Evolutionary conservation across 2,113 vertebrate species (phyloP).

Genomic region (Ovibos moschatus): DNA sequence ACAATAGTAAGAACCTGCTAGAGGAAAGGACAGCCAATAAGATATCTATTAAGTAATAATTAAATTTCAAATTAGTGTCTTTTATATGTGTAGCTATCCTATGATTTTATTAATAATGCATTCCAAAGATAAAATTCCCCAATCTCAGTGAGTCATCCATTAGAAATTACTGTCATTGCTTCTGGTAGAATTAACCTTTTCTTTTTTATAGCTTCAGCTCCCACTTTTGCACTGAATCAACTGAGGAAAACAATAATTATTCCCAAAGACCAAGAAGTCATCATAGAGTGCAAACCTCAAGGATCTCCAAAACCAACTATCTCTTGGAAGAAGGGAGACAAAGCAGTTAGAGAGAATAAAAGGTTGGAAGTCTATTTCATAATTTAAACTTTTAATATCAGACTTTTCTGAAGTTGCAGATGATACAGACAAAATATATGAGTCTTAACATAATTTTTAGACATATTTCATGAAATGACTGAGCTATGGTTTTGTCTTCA

Average conservation of each 20-base stretch:
- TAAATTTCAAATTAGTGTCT: not conserved
- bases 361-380: conserved; percentile 84
- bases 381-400: not conserved
- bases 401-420: not conserved
- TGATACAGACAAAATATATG: not conserved
- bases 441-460: conserved; percentile 15
- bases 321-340: conserved; percentile 93
- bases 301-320: conserved; percentile 94
- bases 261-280: conserved; percentile 89
- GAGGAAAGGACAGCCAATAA: not conserved
- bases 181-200: not conserved
- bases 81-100: not conserved
- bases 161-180: not conserved
- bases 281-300: conserved; percentile 91
- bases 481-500: not conserved
- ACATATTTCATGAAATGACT: not conserved
- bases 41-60: not conserved
- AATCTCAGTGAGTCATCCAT: not conserved
- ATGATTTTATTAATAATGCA: not conserved
- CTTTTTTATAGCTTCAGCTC: conserved; percentile 89
- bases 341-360: conserved; percentile 86
- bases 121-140: not conserved
- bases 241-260: conserved; percentile 87
- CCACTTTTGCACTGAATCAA: conserved; percentile 87
- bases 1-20: not conserved